Conservation (phyloP, 2,888 invertebrate genomes). For the Caenorhabditis sinica region DNA sequence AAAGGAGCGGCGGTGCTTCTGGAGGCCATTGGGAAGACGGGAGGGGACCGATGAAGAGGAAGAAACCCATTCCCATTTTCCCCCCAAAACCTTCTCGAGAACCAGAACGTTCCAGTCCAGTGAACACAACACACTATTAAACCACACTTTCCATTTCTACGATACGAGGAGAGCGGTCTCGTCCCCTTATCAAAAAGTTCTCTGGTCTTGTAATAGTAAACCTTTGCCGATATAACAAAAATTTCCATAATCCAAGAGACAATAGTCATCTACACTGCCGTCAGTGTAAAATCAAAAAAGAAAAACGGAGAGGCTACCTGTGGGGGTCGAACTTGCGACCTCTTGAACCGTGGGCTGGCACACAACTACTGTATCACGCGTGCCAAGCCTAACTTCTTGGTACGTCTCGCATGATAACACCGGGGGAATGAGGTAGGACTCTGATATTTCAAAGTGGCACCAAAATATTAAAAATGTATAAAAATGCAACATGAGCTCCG, state of each 20-base stretch:
- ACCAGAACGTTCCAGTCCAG: slow-evolving; percentile 58
- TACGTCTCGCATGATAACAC: too few species aligned
- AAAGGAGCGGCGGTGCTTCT: slow-evolving; percentile 4
- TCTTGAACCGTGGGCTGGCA: too few species aligned
- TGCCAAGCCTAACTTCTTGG: too few species aligned
- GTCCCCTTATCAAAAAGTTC: slow-evolving; percentile 12
- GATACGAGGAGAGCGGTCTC: too few species aligned
- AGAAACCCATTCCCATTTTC: slow-evolving; percentile 45
- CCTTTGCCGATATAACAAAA: slow-evolving; percentile 6
- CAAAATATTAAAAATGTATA: slow-evolving; percentile 57
- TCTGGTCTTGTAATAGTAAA: background rate
- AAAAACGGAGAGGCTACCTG: too few species aligned
- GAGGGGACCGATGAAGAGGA: background rate
- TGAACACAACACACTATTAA: slow-evolving; percentile 50
- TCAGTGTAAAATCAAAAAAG: background rate
- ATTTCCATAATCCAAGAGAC: slow-evolving; percentile 24
- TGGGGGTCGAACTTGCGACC: too few species aligned
- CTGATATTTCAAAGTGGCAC: too few species aligned
- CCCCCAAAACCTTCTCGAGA: slow-evolving; percentile 5
- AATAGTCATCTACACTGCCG: slow-evolving; percentile 18
- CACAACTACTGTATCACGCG: too few species aligned
- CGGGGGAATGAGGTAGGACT: too few species aligned
- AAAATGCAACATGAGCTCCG: slow-evolving; percentile 30
- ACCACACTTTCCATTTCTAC: background rate
- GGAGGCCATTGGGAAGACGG: background rate